These are phyloP conservation scores for Noctua pronuba DNA, from an alignment of 2,888 invertebrate genomes.

Conservation along the genomic window DNA sequence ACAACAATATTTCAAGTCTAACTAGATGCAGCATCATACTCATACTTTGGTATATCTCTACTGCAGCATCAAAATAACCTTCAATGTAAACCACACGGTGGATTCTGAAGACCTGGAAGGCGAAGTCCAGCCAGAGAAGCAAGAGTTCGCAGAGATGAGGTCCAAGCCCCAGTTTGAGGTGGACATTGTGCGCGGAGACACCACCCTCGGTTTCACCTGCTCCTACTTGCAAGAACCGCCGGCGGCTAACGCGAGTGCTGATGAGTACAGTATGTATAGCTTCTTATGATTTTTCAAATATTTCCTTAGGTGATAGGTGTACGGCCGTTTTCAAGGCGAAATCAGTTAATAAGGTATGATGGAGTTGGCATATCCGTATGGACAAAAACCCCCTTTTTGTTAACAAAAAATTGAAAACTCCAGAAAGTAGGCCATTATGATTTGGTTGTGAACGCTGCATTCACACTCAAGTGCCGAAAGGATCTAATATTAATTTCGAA, in stretches of 20 bases:
- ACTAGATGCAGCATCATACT: not conserved
- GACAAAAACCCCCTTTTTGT: too few relatives aligned
- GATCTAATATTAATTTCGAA: not conserved
- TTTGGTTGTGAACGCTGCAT: not conserved
- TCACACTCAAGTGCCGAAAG: not conserved
- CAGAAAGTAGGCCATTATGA: not conserved
- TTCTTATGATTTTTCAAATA: not conserved
- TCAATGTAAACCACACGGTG: conserved; percentile 98
- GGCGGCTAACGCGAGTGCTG: conserved; percentile 91
- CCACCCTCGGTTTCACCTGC: conserved; percentile 96
- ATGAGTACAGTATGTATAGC: conserved; percentile 92
- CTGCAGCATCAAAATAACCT: conserved; percentile 90
- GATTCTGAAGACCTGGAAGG: conserved; percentile 94
- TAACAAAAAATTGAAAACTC: too few relatives aligned
- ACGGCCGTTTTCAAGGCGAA: not conserved
- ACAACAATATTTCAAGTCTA: not conserved
- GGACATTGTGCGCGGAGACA: conserved; percentile 94
- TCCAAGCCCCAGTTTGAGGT: conserved; percentile 98
- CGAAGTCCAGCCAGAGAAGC: conserved; percentile 92
- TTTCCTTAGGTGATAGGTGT: not conserved
- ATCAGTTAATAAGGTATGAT: too few relatives aligned
- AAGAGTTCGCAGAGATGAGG: conserved; percentile 95
- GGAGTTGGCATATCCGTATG: too few relatives aligned
- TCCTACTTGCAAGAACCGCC: conserved; percentile 93
- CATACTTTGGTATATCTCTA: conserved; percentile 43